Percentiles rank a stretch among this genome's conserved stretches.
Evolutionary conservation across 1,140 invertebrate genomes (phyloP).

Genomic region (Mesaphorura yosii): DNA sequence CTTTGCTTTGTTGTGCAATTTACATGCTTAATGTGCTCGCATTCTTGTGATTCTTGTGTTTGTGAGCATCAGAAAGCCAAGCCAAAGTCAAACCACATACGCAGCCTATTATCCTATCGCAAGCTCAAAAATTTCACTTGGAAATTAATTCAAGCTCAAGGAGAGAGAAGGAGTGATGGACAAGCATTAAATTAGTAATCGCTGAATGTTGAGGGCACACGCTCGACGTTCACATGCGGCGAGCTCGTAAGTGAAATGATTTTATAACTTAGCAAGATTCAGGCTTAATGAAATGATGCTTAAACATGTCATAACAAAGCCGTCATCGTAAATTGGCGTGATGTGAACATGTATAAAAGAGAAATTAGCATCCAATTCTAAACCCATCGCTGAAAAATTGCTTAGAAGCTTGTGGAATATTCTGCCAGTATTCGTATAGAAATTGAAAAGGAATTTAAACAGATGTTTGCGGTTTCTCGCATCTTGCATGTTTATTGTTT

Average conservation of each 20-base stretch:
- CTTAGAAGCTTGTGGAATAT: no score
- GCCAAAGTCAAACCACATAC: background rate
- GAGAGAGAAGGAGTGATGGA: background rate
- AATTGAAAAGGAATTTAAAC: no score
- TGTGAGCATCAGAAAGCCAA: background rate
- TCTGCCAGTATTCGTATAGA: no score
- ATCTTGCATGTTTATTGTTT: no score
- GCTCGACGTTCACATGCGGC: background rate
- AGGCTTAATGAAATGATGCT: background rate
- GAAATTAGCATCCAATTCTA: no score
- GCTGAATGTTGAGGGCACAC: background rate
- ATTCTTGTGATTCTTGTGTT: background rate
- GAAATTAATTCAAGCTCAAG: background rate
- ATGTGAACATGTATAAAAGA: background rate
- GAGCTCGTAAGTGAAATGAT: background rate
- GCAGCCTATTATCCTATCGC: no score
- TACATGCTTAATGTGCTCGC: background rate
- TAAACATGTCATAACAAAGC: background rate
- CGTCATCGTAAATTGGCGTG: background rate
- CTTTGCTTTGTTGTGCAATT: background rate
- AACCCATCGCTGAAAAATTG: no score
- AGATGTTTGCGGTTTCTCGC: no score
- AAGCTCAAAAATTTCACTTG: background rate
- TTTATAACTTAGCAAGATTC: background rate
- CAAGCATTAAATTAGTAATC: no score